Percentiles rank a stretch among this genome's conserved stretches.
Evolutionary conservation across 1,140 invertebrate genomes (phyloP).

Genomic region (Leptinotarsa texana): DNA sequence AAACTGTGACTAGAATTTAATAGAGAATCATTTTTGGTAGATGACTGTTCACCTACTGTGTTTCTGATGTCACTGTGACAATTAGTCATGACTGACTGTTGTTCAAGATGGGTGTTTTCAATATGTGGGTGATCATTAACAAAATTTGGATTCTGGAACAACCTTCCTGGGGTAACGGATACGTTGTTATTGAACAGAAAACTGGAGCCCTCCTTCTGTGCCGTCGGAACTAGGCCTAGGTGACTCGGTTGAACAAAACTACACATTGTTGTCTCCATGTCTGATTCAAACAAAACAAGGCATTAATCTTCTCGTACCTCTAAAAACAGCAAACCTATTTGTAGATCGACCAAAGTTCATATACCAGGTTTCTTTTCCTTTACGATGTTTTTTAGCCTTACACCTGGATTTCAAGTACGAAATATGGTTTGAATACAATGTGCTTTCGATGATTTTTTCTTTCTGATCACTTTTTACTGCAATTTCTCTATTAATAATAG

Average conservation of each 20-base stretch:
- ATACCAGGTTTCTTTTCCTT: background rate
- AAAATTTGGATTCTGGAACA: slow-evolving; percentile 39
- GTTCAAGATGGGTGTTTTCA: background rate
- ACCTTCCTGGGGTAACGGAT: slow-evolving; percentile 21
- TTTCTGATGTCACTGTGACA: slow-evolving; percentile 14
- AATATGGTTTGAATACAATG: slow-evolving; percentile 12
- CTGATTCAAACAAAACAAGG: slow-evolving; percentile 14
- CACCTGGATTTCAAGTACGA: background rate
- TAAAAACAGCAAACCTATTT: slow-evolving; percentile 22
- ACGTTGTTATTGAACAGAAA: background rate
- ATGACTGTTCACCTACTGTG: background rate
- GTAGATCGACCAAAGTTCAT: slow-evolving; percentile 6
- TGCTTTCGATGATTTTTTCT: slow-evolving; percentile 20
- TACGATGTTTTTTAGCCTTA: background rate
- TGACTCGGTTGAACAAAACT: slow-evolving; percentile 1
- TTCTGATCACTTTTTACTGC: slow-evolving; percentile 4
- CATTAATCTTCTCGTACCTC: slow-evolving; percentile 8
- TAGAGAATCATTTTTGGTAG: slow-evolving; percentile 12
- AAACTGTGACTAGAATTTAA: slow-evolving; percentile 31
- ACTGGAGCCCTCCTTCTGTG: slow-evolving; percentile 22
- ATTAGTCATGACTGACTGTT: background rate
- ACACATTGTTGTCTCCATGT: slow-evolving; percentile 27
- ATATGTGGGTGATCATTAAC: slow-evolving; percentile 29
- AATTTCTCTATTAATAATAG: slow-evolving; percentile 19
- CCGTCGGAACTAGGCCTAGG: background rate